Conservation (phyloP, 2,888 invertebrate genomes). For the Ectemnius continuus region DNA sequence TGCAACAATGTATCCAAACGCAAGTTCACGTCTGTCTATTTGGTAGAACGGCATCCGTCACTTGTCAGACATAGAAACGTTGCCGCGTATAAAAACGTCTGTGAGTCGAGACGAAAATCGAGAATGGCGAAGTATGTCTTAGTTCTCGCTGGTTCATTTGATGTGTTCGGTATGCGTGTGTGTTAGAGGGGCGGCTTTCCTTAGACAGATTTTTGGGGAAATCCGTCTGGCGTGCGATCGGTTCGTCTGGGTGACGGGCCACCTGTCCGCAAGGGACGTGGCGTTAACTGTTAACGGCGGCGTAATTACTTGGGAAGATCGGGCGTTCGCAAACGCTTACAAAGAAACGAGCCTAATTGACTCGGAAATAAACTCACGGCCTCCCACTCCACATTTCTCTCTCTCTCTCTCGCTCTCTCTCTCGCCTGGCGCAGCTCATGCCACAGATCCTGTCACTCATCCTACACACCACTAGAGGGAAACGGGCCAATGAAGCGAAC, state of each 20-base stretch:
- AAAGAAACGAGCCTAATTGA: slow-evolving; percentile 77
- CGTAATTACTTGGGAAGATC: slow-evolving; percentile 75
- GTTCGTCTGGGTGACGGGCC: slow-evolving; percentile 61
- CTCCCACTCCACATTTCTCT: background rate
- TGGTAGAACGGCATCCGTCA: too few relatives aligned
- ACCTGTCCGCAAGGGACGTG: slow-evolving; percentile 74
- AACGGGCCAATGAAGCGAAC: slow-evolving; percentile 22
- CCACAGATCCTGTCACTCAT: slow-evolving; percentile 18
- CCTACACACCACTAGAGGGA: slow-evolving; percentile 29
- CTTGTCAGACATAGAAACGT: too few relatives aligned
- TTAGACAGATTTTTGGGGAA: background rate
- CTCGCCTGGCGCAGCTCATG: slow-evolving; percentile 14
- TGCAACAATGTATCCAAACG: too few relatives aligned
- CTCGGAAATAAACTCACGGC: slow-evolving; percentile 73
- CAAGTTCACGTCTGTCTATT: too few relatives aligned
- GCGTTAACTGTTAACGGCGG: slow-evolving; percentile 74
- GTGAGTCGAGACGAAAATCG: too few relatives aligned
- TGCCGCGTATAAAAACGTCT: too few relatives aligned
- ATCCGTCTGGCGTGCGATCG: slow-evolving; percentile 51
- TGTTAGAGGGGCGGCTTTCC: too few relatives aligned
- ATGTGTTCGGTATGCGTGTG: too few relatives aligned
- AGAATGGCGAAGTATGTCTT: too few relatives aligned
- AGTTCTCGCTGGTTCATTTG: too few relatives aligned
- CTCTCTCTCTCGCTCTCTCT: background rate
- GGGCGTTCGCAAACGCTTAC: slow-evolving; percentile 67